Conservation (phyloP, 2,888 invertebrate species). For the Microplitis deprimator region DNA sequence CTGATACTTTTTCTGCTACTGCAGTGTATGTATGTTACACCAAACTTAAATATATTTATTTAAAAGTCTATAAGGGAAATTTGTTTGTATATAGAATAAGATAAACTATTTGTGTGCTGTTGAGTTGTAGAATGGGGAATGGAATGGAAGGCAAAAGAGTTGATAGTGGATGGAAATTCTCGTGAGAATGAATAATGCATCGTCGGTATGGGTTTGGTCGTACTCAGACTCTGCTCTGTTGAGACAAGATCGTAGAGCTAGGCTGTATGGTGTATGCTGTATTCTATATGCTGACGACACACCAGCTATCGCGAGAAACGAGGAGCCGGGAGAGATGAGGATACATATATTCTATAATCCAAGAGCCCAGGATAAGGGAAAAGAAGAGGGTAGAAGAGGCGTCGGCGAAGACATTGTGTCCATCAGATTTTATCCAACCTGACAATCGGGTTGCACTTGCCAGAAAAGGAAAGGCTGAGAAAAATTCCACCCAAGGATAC, state of each 20-base stretch:
- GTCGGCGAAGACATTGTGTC: slow-evolving; percentile 45
- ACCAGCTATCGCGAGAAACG: neutral
- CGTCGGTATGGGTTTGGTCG: slow-evolving; percentile 29
- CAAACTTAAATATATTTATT: neutral
- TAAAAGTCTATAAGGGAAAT: neutral
- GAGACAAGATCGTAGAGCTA: slow-evolving; percentile 5
- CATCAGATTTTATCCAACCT: slow-evolving; percentile 59
- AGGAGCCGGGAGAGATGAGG: neutral
- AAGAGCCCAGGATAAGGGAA: slow-evolving; percentile 7
- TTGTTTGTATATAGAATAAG: neutral
- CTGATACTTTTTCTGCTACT: neutral
- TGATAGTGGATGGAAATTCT: slow-evolving; percentile 36
- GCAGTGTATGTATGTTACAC: too few relatives aligned
- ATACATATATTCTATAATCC: neutral
- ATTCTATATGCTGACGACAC: too few relatives aligned
- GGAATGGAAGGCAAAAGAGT: neutral
- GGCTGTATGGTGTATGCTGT: neutral
- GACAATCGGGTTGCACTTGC: slow-evolving; percentile 55
- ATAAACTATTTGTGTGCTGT: neutral
- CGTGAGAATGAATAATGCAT: slow-evolving; percentile 50
- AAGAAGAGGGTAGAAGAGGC: neutral
- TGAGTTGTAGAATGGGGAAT: too few relatives aligned
- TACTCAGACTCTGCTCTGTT: too few relatives aligned
- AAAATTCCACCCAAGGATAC: slow-evolving; percentile 60
- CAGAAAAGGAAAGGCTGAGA: slow-evolving; percentile 62